Conservation (phyloP, 2,888 invertebrate genomes). For the Scaptodrosophila latifasciaeformis region DNA sequence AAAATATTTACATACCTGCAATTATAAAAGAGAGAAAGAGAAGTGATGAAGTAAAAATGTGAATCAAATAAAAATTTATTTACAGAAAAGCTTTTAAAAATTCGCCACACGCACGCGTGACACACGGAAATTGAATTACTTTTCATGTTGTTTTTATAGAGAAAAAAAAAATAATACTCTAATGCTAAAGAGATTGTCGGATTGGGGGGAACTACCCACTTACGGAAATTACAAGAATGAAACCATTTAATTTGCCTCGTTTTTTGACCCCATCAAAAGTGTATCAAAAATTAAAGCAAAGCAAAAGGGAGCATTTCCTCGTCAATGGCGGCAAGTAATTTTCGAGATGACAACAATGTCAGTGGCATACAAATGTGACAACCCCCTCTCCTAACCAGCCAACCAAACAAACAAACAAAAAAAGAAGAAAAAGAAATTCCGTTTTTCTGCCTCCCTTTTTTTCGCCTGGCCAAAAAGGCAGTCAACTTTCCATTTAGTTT, state of each 20-base stretch:
- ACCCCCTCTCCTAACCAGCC: no score
- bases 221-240: no score
- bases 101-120: constrained; percentile 60
- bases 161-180: no score
- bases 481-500: constrained; percentile 24
- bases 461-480: no score
- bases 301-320: not conserved
- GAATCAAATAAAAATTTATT: constrained; percentile 19
- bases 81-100: constrained; percentile 51
- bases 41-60: not conserved
- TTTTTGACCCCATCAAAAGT: no score
- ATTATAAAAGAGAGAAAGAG: constrained; percentile 15
- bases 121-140: constrained; percentile 47
- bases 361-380: constrained; percentile 54
- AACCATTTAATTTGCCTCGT: no score
- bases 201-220: no score
- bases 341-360: constrained; percentile 59
- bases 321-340: constrained; percentile 51
- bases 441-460: no score
- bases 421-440: no score
- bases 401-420: no score
- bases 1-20: constrained; percentile 36
- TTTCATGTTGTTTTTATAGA: constrained; percentile 17
- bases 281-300: constrained; percentile 3
- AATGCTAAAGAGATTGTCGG: no score